These are phyloP conservation scores for Spodoptera litura DNA, from an alignment of 1,140 invertebrate species.

Conservation along the genomic window DNA sequence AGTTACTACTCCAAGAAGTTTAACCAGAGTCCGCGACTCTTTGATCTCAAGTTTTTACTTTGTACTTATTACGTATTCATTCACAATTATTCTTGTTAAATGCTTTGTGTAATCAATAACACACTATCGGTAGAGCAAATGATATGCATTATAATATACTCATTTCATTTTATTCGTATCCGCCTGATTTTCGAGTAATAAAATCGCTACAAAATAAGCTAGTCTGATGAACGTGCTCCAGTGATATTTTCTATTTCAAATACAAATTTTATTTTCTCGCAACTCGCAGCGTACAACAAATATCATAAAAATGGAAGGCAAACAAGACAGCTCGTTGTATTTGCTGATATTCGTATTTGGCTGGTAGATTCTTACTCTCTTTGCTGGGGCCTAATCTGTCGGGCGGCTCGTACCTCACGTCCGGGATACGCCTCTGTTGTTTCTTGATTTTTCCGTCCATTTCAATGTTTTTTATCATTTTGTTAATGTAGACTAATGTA, in stretches of 20 bases:
- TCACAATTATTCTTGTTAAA: too few relatives aligned
- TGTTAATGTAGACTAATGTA: slow-evolving; percentile 45
- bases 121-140: too few relatives aligned
- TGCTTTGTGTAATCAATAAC: too few relatives aligned
- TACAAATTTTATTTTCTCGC: slow-evolving; percentile 61
- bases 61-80: background rate
- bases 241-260: slow-evolving; percentile 57
- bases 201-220: slow-evolving; percentile 38
- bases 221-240: slow-evolving; percentile 58
- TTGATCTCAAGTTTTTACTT: slow-evolving; percentile 31
- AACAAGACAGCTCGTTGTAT: slow-evolving; percentile 75
- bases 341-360: slow-evolving; percentile 75
- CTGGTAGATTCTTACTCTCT: slow-evolving; percentile 77
- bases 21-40: slow-evolving; percentile 2
- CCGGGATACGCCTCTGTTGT: slow-evolving; percentile 72
- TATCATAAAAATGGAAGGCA: slow-evolving; percentile 81
- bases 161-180: background rate
- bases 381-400: slow-evolving; percentile 75
- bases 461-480: slow-evolving; percentile 36
- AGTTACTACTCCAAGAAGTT: slow-evolving; percentile 19
- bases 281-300: slow-evolving; percentile 65
- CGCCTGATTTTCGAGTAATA: background rate
- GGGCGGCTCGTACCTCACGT: slow-evolving; percentile 72
- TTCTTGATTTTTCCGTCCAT: slow-evolving; percentile 71
- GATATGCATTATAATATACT: too few relatives aligned